A percentile compares a stretch with the other conserved stretches of the same genome.
phyloP scores from a whole-genome alignment of 2,797 vertebrate species.

The Syngnathus rostellatus region DNA sequence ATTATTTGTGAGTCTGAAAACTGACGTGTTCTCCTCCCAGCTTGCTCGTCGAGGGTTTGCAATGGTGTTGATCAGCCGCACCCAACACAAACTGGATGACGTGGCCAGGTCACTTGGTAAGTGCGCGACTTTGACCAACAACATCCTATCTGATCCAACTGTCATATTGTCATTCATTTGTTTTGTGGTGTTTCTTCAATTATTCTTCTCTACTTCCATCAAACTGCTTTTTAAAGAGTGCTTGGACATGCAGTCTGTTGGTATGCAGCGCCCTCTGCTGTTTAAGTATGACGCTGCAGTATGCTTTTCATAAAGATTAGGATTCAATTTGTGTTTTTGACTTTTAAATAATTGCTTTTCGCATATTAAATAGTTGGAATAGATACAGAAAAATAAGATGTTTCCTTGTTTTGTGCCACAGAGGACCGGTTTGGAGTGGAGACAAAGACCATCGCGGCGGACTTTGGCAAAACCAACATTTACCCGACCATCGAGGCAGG shows the following conservation, averaged over 20 bases:
- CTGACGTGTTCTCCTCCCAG: conserved; percentile 50
- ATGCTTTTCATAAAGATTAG: background rate
- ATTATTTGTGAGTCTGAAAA: background rate
- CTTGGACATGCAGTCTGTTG: conserved; percentile 18
- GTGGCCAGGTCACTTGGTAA: conserved; percentile 82
- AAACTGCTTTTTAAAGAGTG: background rate
- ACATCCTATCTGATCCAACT: background rate
- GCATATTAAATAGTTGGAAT: background rate
- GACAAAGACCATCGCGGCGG: conserved; percentile 81
- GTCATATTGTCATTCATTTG: too few species aligned
- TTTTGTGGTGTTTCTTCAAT: background rate
- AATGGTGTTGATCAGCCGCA: conserved; percentile 86
- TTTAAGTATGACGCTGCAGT: background rate
- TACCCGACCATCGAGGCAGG: conserved; percentile 76
- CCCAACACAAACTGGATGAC: conserved; percentile 85
- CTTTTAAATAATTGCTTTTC: background rate
- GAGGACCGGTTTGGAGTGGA: conserved; percentile 80
- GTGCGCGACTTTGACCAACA: conserved; percentile 20
- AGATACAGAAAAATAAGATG: background rate
- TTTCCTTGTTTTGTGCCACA: conserved; percentile 33
- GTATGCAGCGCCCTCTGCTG: conserved; percentile 53
- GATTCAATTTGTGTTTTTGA: conserved; percentile 1
- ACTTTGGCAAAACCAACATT: conserved; percentile 79
- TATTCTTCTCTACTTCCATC: background rate
- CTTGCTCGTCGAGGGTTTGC: conserved; percentile 83